Conservation (phyloP, 2,113 vertebrate species). For the Cyprinodon tularosa region DNA sequence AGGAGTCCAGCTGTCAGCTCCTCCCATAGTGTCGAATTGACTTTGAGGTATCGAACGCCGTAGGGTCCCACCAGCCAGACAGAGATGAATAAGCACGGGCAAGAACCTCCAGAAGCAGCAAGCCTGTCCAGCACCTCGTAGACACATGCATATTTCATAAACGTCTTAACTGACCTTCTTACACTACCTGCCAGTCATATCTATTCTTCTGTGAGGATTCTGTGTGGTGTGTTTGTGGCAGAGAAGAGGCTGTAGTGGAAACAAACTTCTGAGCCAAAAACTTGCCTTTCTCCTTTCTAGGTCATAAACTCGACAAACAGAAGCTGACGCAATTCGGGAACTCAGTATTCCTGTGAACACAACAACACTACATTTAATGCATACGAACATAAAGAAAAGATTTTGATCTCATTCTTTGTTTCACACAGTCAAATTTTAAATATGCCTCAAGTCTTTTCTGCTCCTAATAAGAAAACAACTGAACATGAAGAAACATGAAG, state of each 20-base stretch:
- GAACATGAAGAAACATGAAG: constrained; percentile 40
- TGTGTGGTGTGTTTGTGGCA: not conserved
- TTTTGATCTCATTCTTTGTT: constrained; percentile 32
- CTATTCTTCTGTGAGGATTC: not conserved
- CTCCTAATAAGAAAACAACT: constrained; percentile 59
- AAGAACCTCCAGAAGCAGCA: constrained; percentile 46
- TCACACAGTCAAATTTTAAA: constrained; percentile 8
- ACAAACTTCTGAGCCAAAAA: constrained; percentile 53
- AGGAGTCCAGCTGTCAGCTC: constrained; percentile 24
- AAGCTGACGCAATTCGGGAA: constrained; percentile 29
- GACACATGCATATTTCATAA: constrained; percentile 75
- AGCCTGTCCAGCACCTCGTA: constrained; percentile 54
- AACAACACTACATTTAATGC: constrained; percentile 28
- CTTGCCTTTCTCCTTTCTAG: constrained; percentile 43
- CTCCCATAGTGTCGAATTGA: constrained; percentile 19
- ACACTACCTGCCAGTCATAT: constrained; percentile 39
- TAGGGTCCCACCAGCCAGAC: constrained; percentile 30
- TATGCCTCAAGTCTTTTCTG: constrained; percentile 40
- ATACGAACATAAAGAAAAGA: not conserved
- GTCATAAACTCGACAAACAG: constrained; percentile 30
- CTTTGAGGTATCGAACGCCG: constrained; percentile 26
- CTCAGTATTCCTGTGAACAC: constrained; percentile 13
- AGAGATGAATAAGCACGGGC: constrained; percentile 48
- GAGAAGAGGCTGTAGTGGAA: not conserved
- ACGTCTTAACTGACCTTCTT: constrained; percentile 58